phyloP scores from a whole-genome alignment of 53 echinoderm and acorn worm genomes.

The Actinopyga echinites region DNA sequence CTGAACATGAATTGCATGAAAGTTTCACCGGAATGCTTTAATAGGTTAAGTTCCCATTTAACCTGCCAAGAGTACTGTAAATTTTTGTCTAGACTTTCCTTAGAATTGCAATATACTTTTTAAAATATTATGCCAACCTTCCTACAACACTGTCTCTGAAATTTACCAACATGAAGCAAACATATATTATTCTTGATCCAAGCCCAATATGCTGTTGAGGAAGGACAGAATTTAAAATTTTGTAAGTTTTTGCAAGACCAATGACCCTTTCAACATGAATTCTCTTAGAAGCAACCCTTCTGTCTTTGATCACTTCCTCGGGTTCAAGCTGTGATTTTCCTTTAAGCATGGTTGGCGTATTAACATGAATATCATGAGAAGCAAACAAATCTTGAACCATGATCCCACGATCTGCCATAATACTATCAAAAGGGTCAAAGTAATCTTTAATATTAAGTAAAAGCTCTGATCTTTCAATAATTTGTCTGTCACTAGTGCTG shows the following conservation, averaged over 20 bases:
- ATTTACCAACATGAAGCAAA: not conserved
- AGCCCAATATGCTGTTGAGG: not conserved
- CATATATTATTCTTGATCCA: not conserved
- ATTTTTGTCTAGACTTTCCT: no score
- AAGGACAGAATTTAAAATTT: not conserved
- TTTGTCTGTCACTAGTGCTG: not conserved
- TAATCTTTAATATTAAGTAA: not conserved
- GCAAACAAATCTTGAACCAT: constrained; percentile 6
- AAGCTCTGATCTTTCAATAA: not conserved
- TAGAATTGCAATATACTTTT: no score
- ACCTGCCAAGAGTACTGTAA: no score
- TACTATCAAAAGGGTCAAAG: not conserved
- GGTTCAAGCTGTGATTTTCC: not conserved
- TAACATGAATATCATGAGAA: not conserved
- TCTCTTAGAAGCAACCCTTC: not conserved
- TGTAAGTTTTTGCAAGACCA: not conserved
- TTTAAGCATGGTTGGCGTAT: not conserved
- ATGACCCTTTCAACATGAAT: not conserved
- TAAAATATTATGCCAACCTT: not conserved
- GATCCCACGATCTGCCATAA: not conserved
- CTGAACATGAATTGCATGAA: no score
- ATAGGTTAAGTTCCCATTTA: no score
- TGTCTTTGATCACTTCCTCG: not conserved
- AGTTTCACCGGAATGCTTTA: no score
- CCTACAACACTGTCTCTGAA: not conserved